Percentiles rank a stretch among this genome's conserved stretches.
phyloP scores from a whole-genome alignment of 2,113 vertebrate species.

The Phocoena sinus region DNA sequence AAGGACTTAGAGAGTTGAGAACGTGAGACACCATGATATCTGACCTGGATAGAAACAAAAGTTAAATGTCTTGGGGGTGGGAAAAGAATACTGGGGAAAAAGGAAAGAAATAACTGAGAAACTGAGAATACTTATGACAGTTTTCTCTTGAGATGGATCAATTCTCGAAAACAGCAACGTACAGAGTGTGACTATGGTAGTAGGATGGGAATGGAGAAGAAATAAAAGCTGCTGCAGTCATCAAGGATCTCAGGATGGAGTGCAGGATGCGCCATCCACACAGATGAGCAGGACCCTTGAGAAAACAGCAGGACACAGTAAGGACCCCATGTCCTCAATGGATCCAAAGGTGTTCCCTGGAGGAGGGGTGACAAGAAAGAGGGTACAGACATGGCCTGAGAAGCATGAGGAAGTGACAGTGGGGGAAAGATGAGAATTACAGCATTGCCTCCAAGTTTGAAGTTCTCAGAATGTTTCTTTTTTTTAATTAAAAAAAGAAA shows the following conservation, averaged over 20 bases:
- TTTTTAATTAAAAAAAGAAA: background rate
- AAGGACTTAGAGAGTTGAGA: background rate
- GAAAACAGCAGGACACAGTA: background rate
- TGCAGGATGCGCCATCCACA: no score
- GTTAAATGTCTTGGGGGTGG: background rate
- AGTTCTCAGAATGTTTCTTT: background rate
- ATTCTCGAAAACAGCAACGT: background rate
- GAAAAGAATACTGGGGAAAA: background rate
- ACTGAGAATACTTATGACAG: background rate
- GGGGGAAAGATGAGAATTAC: background rate
- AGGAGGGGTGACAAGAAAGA: background rate
- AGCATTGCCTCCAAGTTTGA: background rate
- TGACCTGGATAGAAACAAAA: background rate
- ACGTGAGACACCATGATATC: background rate
- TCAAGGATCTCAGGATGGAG: background rate
- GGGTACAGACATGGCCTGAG: accelerated
- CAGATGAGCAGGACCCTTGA: background rate
- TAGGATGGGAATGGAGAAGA: background rate
- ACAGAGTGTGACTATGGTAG: background rate
- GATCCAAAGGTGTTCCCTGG: background rate
- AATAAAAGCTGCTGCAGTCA: background rate
- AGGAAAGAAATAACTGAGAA: background rate
- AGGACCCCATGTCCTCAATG: background rate
- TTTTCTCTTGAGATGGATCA: background rate
- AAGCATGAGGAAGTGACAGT: background rate